phyloP scores from a whole-genome alignment of 2,113 vertebrate species.

The Ivindomyrus marchei region DNA sequence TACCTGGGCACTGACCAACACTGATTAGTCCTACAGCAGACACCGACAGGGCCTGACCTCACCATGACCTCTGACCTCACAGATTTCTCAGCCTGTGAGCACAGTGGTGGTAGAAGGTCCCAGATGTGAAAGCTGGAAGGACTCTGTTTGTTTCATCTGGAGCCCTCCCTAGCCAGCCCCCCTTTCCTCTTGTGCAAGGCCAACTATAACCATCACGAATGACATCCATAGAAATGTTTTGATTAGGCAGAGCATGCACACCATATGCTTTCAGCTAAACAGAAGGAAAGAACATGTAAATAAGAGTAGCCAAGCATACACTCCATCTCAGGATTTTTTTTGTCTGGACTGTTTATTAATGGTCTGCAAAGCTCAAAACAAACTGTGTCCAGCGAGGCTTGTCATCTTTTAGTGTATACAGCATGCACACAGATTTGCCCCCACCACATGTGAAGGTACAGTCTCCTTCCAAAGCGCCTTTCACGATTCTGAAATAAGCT shows the following conservation, averaged over 20 bases:
- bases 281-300: not conserved
- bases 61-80: constrained; percentile 2
- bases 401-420: not conserved
- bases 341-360: not conserved
- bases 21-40: not conserved
- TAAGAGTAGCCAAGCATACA: not conserved
- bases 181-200: not conserved
- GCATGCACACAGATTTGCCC: not conserved
- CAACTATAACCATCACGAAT: constrained; percentile 4
- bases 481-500: not conserved
- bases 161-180: not conserved
- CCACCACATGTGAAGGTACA: not conserved
- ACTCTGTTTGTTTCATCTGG: not conserved
- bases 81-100: not conserved
- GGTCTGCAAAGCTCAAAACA: not conserved
- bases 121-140: constrained; percentile 9
- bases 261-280: constrained; percentile 4
- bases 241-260: constrained; percentile 1
- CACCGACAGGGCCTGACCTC: not conserved
- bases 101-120: not conserved
- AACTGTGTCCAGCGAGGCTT: not conserved
- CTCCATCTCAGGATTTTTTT: not conserved
- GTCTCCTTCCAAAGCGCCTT: not conserved
- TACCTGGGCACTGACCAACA: not conserved
- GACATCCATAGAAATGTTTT: constrained; percentile 8